Percentiles rank a stretch among this genome's conserved stretches.
These are phyloP conservation scores for Bombyx mandarina DNA, from an alignment of 1,140 invertebrate species.

Conservation along the genomic window DNA sequence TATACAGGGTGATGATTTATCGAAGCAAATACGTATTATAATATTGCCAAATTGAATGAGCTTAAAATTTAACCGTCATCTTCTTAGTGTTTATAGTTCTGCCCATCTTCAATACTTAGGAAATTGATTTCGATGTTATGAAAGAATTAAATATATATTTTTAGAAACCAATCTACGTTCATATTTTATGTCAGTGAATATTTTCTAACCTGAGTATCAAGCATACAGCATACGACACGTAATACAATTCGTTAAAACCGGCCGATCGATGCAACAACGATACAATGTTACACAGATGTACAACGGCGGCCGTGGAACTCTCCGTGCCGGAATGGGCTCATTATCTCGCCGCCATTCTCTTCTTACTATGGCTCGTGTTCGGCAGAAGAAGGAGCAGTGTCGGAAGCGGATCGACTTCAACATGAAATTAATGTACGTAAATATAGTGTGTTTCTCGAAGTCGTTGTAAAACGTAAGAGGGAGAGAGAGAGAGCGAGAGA, in stretches of 20 bases:
- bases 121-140: no score
- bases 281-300: constrained; percentile 40
- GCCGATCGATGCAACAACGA: not conserved
- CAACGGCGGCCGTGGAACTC: constrained; percentile 55
- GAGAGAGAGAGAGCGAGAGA: no score
- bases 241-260: not conserved
- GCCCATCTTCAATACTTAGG: no score
- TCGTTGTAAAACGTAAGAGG: no score
- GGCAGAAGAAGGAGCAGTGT: constrained; percentile 41
- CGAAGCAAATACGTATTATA: not conserved
- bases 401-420: constrained; percentile 15
- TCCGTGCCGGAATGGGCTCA: constrained; percentile 58
- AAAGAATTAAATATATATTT: no score
- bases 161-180: no score
- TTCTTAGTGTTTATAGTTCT: no score
- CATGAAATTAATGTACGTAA: constrained; percentile 46
- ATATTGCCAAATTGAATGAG: constrained; percentile 12
- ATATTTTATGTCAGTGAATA: no score
- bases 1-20: constrained; percentile 30
- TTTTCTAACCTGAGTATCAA: no score
- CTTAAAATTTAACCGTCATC: not conserved
- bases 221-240: no score
- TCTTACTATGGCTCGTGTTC: constrained; percentile 49
- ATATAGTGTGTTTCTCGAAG: not conserved
- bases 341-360: constrained; percentile 47